Base-by-base conservation (phyloP, 2,113 vertebrate genomes). In the Pogona vitticeps region DNA sequence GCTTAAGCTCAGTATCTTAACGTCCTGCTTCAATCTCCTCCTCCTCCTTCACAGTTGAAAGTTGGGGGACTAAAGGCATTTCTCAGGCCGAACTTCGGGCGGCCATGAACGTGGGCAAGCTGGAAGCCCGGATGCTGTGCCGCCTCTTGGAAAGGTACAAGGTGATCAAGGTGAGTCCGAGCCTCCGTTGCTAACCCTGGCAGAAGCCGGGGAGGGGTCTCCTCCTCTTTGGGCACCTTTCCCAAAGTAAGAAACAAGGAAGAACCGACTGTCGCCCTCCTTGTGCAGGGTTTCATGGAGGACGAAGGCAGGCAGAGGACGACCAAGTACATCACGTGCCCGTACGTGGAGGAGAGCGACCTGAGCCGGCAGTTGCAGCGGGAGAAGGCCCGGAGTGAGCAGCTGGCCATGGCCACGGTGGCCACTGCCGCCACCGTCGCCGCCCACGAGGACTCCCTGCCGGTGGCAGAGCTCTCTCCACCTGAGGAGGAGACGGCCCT, bases 261-360 rank as follows among this genome's bases (percentile, higher is more conserved):
- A 8, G 7, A 38, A 72, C 89, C 65, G 89, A 79, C 88, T 0
- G 0, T 80, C 88, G 13, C 42, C 68, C 46, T 85, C 15, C 85
- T 0, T 85, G 77, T 76, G 8, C 76, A 99, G 99, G 98, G 98
- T 1, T 99, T 99, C 92, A 98, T 99, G 98, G 98, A 97, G 88
- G 99, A 99, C 6, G 97, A 97, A 92, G 99, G 99, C 42, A 97
- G 99, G 2, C 99, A 99, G 93, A 97, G 99, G 80, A 99, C 97
- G 0, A 99, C 98, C n/a, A 99, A 98, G 85, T 99, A 96, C 80
- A 96, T 99, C 90, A 97, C 98, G 4, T 97, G 98, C 76, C 95
- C 94, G 81, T 99, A 96, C 87, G 98, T 97, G 0, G 96, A 97
- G 77, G 96, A 97, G 88, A 98, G 98, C 1, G 94, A 98, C 87